Base-by-base conservation (phyloP, 2,113 vertebrate genomes). In the Stegastes partitus region DNA sequence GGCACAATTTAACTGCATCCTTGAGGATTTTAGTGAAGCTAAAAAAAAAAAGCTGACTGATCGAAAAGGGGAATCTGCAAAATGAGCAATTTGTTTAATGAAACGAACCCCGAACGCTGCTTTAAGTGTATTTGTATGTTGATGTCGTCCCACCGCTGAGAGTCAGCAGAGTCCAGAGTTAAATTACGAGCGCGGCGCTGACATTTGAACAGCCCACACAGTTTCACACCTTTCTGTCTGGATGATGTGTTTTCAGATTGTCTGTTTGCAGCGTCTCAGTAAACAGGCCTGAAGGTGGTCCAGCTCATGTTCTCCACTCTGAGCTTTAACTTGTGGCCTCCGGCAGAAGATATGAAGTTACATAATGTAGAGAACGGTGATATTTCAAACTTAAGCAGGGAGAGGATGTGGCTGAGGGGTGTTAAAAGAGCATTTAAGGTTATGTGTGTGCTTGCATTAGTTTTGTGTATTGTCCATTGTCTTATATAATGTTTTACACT, bases 141-240 rank as follows among this genome's bases (percentile, higher is more conserved):
- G 11, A 34, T 54, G 37, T n/a, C 42, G n/a, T 3, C 44, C 37
- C 0, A 25, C 26, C 45, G 37, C 51, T 39, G 39, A 11, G 65
- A 67, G 76, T 54, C 15, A 42, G 39, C 39, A 42, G 39, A 42
- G 39, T 15, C 4, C 14, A 14, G 12, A 14, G 39, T 42, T 42
- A 34, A 16, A 44, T 21, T 5, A 15, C 25, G 15, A 37, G 37
- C 22, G 31, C 16, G 25, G 31, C 4, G 39, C 1, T 66, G 42
- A 45, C 49, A 70, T 67, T 68, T 63, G 6, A 77, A 34, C 54
- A 64, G 0, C 78, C 45, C 26, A 76, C 53, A 42, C 16, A 49
- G 11, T 61, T 56, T 55, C 1, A 26, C 39, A 0, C 18, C 3
- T 42, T 28, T 16, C 3, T 42, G 3, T 58, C 16, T 11, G 3